Conservation (phyloP, 2,113 vertebrate genomes). For the Chlorocebus sabaeus region DNA sequence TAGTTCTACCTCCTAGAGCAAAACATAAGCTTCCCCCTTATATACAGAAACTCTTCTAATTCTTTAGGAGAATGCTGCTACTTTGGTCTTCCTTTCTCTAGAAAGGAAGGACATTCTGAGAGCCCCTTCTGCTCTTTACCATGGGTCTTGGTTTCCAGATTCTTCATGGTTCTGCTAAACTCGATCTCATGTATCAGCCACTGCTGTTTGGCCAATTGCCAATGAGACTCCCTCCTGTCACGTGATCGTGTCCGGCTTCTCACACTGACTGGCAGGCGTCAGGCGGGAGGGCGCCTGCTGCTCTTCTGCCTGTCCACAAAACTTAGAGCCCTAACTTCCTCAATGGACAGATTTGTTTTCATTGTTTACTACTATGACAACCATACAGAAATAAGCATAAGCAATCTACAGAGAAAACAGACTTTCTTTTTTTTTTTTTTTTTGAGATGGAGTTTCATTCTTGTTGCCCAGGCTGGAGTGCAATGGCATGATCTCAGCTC, state of each 20-base stretch:
- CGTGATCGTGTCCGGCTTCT: rapidly evolving
- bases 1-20: neutral
- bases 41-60: too few relatives aligned
- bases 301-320: neutral
- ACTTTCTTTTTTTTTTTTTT: neutral
- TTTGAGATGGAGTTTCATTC: too few relatives aligned
- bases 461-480: too few relatives aligned
- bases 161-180: neutral
- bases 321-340: neutral
- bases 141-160: neutral
- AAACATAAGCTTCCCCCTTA: rapidly evolving
- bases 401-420: neutral
- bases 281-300: rapidly evolving
- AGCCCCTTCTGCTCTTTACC: too few relatives aligned
- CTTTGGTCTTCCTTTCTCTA: neutral
- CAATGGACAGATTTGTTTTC: neutral
- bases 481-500: too few relatives aligned
- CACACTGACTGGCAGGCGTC: neutral
- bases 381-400: neutral
- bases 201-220: neutral
- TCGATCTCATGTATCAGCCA: neutral
- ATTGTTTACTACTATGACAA: neutral
- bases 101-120: too few relatives aligned
- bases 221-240: neutral
- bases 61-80: rapidly evolving